Base-by-base conservation (phyloP, 2,113 vertebrate genomes). In the Seriola quinqueradiata region DNA sequence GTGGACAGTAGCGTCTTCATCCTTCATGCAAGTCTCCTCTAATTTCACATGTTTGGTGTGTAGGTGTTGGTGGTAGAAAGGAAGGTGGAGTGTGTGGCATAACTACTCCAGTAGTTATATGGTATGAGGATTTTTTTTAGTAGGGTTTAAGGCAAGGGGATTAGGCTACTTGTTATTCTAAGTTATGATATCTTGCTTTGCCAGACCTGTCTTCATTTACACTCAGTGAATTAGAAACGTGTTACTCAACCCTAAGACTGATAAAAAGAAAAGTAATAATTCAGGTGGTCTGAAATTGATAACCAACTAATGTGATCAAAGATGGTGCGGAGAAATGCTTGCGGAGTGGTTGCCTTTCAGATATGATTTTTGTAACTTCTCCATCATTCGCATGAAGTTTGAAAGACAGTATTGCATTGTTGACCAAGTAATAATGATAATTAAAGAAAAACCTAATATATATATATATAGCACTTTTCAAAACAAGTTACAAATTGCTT, bases 11-110 rank as follows among this genome's bases (percentile, higher is more conserved):
- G 48, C 38, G 23, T 77, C 40, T 42, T 54, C n/a, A 71, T 28
- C 32, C 25, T 57, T 75, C 79, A 70, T 66, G 32, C 25, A 58
- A 36, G 36, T 68, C 6, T 21, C n/a, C 44, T 61, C 28, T 71
- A 46, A 76, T 76, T 46, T 40, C 42, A 70, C 28, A 42, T n/a
- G 14, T 52, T 66, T 63, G 34, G 13, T 32, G 28, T 59, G 52
- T 65, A 4, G 9, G 16, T 73, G 17, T 59, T 70, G 13, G 40
- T 6, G 12, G 48, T 50, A 48, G 0, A 40, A 44, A 68, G 19
- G n/a, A 16, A 9, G 16, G 34, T 9, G 23, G 17, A 6, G 12
- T 40, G 13, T 77, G 36, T 25, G 8, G 16, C 14, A 71, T 72
- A 21, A 40, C 0, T 7, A 57, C 50, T 55, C 4, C 3, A 8